phyloP scores from a whole-genome alignment of 2,797 vertebrate species.

The Craterocephalus amniculus region DNA sequence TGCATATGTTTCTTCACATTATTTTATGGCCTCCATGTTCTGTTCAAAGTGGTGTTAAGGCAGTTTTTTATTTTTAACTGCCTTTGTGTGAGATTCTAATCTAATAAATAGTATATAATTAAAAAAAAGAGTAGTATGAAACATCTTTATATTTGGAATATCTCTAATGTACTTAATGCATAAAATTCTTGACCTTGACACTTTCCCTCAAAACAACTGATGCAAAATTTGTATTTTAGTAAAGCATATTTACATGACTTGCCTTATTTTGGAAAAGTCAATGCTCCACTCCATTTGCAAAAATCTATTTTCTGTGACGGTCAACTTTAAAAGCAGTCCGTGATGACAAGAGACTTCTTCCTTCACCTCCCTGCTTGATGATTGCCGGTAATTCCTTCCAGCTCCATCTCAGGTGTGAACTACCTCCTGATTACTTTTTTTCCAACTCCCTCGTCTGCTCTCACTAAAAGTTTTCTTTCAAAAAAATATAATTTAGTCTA shows the following conservation, averaged over 20 bases:
- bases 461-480: constrained; percentile 7
- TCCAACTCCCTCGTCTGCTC: constrained; percentile 16
- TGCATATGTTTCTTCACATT: constrained; percentile 65
- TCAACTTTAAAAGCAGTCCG: constrained; percentile 1
- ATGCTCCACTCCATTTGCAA: background rate
- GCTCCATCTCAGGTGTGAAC: constrained; percentile 62
- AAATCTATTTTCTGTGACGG: background rate
- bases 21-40: constrained; percentile 45
- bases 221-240: background rate
- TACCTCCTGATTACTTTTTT: constrained; percentile 52
- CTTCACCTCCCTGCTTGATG: constrained; percentile 45
- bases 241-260: background rate
- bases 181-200: constrained; percentile 2
- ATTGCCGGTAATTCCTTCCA: constrained; percentile 68
- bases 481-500: background rate
- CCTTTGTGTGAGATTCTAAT: constrained; percentile 23
- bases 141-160: background rate
- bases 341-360: constrained; percentile 6
- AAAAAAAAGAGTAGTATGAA: background rate
- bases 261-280: background rate
- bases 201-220: background rate
- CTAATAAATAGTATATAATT: background rate
- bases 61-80: constrained; percentile 12
- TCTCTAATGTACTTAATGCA: background rate
- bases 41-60: constrained; percentile 14